A percentile compares a stretch with the other conserved stretches of the same genome.
Evolutionary conservation across 2,888 invertebrate genomes (phyloP).

Genomic region (Ellobium chinense): DNA sequence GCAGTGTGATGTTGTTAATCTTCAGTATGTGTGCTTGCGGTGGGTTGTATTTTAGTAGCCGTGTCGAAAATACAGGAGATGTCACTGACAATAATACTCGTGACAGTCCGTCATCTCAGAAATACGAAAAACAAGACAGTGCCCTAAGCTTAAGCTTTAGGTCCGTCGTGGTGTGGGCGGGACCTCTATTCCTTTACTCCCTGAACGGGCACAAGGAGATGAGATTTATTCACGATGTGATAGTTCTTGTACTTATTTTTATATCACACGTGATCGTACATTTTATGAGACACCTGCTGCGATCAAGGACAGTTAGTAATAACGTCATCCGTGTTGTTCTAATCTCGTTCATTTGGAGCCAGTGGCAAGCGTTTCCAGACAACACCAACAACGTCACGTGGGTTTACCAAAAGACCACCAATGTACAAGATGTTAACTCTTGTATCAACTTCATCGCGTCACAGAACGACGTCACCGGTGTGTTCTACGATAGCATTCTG

Average conservation of each 20-base stretch:
- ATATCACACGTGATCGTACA: neutral
- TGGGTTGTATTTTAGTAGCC: neutral
- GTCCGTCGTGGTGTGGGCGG: constrained; percentile 12
- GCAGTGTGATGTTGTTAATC: neutral
- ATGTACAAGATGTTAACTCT: constrained; percentile 54
- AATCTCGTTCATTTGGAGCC: neutral
- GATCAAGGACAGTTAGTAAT: neutral
- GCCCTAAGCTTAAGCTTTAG: no score
- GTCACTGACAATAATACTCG: neutral
- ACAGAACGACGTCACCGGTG: constrained; percentile 64
- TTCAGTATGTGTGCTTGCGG: neutral
- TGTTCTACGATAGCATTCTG: constrained; percentile 62
- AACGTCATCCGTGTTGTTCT: neutral
- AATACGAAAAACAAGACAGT: neutral
- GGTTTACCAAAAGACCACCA: constrained; percentile 52
- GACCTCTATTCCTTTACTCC: constrained; percentile 58
- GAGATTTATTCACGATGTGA: constrained; percentile 38
- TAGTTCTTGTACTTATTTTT: constrained; percentile 16
- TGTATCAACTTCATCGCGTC: constrained; percentile 60
- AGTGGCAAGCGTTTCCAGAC: constrained; percentile 42
- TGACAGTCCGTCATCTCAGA: neutral
- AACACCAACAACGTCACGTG: constrained; percentile 47
- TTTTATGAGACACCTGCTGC: neutral
- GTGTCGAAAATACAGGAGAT: neutral
- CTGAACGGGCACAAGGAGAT: constrained; percentile 66